phyloP scores from a whole-genome alignment of 2,888 invertebrate species.

The Macrophya annulata region DNA sequence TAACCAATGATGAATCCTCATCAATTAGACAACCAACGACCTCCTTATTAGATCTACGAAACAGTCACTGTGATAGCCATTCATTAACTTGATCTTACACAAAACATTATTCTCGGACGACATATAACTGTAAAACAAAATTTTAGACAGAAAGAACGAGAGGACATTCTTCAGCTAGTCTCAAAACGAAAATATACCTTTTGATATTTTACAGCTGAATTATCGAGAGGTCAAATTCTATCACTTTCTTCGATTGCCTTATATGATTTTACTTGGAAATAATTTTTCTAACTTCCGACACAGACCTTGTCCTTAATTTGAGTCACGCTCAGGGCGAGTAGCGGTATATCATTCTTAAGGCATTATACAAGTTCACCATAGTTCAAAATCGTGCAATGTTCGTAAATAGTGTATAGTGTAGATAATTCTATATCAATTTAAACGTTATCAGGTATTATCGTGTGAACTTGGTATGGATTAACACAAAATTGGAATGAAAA shows the following conservation, averaged over 20 bases:
- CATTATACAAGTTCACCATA: constrained; percentile 8
- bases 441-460: not conserved
- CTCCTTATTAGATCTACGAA: not conserved
- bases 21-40: constrained; percentile 27
- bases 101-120: constrained; percentile 14
- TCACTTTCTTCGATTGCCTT: not conserved
- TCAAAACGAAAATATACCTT: not conserved
- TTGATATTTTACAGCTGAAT: not conserved
- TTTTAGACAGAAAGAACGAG: too few relatives aligned
- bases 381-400: constrained; percentile 31
- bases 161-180: not conserved
- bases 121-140: not conserved
- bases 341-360: not conserved
- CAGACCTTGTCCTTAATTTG: constrained; percentile 22
- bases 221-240: too few relatives aligned
- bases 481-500: not conserved
- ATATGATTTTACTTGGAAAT: not conserved
- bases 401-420: not conserved
- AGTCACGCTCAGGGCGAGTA: not conserved
- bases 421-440: not conserved
- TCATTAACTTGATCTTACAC: constrained; percentile 3
- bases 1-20: not conserved
- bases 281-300: not conserved
- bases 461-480: not conserved
- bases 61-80: not conserved